These are phyloP conservation scores for Zaprionus taronus DNA, from an alignment of 1,140 invertebrate genomes.

Conservation along the genomic window DNA sequence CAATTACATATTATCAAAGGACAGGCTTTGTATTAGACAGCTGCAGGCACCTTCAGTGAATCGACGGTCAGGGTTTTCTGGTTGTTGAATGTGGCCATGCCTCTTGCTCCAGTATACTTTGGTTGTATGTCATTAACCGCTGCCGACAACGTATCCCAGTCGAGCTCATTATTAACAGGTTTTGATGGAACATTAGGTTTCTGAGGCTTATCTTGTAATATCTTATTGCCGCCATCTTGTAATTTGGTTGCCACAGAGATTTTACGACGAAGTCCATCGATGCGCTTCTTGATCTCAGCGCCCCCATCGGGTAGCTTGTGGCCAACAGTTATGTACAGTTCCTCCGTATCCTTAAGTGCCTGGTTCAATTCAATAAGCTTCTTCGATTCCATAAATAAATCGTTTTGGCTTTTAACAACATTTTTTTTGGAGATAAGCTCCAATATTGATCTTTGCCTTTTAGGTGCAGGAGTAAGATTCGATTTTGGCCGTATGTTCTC, in stretches of 20 bases:
- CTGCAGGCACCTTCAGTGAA: slow-evolving; percentile 69
- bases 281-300: slow-evolving; percentile 60
- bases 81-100: slow-evolving; percentile 73
- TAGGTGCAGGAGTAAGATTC: slow-evolving; percentile 11
- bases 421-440: neutral
- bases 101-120: slow-evolving; percentile 63
- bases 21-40: neutral
- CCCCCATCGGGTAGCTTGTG: slow-evolving; percentile 70
- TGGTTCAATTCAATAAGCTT: slow-evolving; percentile 55
- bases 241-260: slow-evolving; percentile 36
- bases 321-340: slow-evolving; percentile 62
- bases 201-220: slow-evolving; percentile 11
- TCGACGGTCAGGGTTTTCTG: slow-evolving; percentile 72
- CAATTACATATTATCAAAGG: neutral
- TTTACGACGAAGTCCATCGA: slow-evolving; percentile 47
- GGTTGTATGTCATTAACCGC: slow-evolving; percentile 72
- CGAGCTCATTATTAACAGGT: slow-evolving; percentile 5
- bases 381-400: slow-evolving; percentile 48
- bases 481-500: slow-evolving; percentile 26
- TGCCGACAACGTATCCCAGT: slow-evolving; percentile 53
- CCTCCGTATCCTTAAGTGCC: slow-evolving; percentile 51
- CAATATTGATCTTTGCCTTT: neutral
- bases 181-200: neutral
- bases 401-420: slow-evolving; percentile 26
- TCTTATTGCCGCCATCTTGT: slow-evolving; percentile 30